A percentile compares a stretch with the other conserved stretches of the same genome.
phyloP scores from a whole-genome alignment of 37 sponge, comb jelly and placozoan genomes.

The Mnemiopsis leidyi region DNA sequence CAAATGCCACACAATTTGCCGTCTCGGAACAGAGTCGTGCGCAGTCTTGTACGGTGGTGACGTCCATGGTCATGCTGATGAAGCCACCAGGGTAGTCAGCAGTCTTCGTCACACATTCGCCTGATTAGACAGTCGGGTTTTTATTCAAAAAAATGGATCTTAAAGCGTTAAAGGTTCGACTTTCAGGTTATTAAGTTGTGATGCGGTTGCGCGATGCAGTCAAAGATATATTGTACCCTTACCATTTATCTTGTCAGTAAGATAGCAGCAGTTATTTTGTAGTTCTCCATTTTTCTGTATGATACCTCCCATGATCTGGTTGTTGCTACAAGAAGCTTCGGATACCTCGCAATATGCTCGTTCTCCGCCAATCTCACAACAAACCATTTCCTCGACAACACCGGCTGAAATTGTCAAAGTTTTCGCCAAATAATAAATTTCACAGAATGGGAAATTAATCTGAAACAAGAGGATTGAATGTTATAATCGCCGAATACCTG shows the following conservation, averaged over 20 bases:
- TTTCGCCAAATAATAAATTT: too few relatives aligned
- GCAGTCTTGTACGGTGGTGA: background rate
- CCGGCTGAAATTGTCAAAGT: background rate
- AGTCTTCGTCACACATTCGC: background rate
- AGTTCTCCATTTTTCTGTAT: background rate
- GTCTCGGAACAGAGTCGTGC: background rate
- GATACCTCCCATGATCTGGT: background rate
- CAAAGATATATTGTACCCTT: background rate
- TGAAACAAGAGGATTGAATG: too few relatives aligned
- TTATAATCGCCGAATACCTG: too few relatives aligned
- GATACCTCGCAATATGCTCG: slow-evolving; percentile 1
- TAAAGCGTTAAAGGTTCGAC: too few relatives aligned
- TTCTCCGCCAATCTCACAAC: background rate
- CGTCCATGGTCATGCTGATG: background rate
- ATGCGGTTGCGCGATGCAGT: too few relatives aligned
- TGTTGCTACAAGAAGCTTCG: background rate
- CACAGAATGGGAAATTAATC: too few relatives aligned
- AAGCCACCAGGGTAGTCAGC: slow-evolving; percentile 33
- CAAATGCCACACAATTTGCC: background rate
- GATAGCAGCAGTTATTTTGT: background rate
- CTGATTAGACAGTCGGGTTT: too few relatives aligned
- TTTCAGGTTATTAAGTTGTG: too few relatives aligned
- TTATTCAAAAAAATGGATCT: too few relatives aligned
- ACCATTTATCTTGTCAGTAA: slow-evolving; percentile 8
- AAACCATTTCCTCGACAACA: background rate